Evolutionary conservation across 1,140 invertebrate genomes (phyloP), one percentile per base, ranked within the genome.

Genomic region (Pseudomyrmex dendroicus): DNA sequence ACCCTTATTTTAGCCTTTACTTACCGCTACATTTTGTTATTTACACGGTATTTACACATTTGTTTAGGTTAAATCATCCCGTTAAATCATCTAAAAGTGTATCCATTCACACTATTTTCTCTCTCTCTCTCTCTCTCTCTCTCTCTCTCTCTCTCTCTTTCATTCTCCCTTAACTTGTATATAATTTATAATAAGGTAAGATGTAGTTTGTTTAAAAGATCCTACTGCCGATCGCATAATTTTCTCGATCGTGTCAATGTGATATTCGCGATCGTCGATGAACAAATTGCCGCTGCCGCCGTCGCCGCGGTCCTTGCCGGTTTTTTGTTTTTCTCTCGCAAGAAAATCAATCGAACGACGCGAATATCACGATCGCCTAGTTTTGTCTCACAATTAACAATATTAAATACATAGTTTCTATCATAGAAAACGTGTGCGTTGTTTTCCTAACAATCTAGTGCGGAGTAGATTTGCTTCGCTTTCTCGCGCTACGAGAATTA

Each of bases 41-140:
- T 82, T 91, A 88, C 88, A 91, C 46, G 22, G 77, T 89, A 90
- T 91, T 82, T 91, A 91, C 90, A 91, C 17, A 54, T 89, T 90
- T 67, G 20, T 61, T 73, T 78, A 0, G 25, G 25, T 25, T 35
- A 35, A 35, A 83, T 80, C 20, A 83, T 80, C 20, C 4, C 50
- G 20, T 70, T 78, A 82, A 56, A 57, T 74, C 2, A 82, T 64
- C 48, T 82, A 80, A 56, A 73, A 35, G 20, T 25, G 50, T 48
- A 20, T 44, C 46, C 50, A 50, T n/a, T 66, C 57, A 25, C 17
- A 72, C 22, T 52, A 20, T 46, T 59, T 44, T 48, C 64, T 77
- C 52, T 15, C 17, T 25, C 25, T 25, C 25, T 25, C 25, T 25
- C 25, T 25, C 25, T 25, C 25, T 67, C 22, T 57, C 50, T 61